A percentile compares a stretch with the other conserved stretches of the same genome.
Evolutionary conservation across 2,797 vertebrate species (phyloP).

Genomic region (Phrynocephalus forsythii): DNA sequence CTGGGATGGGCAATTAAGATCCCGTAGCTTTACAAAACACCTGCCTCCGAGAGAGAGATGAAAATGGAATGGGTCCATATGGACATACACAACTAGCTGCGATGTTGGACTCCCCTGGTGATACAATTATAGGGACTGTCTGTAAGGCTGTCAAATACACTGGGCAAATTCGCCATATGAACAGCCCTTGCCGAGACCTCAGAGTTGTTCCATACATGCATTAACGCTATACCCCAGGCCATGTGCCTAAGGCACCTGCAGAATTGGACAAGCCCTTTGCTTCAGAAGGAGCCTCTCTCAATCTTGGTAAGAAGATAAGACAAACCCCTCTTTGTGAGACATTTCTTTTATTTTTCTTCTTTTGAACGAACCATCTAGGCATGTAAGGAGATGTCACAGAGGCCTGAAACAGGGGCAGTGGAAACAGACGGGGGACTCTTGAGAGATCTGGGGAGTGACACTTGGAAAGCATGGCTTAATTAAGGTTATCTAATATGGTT

Average conservation of each 20-base stretch:
- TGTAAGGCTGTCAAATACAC: no score
- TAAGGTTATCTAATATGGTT: conserved; percentile 76
- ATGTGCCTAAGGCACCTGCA: not conserved
- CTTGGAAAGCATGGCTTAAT: conserved; percentile 75
- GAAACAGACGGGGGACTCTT: conserved; percentile 61
- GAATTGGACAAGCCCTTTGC: not conserved
- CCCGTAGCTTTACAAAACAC: no score
- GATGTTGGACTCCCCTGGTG: no score
- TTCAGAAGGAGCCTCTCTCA: not conserved
- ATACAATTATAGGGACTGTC: no score
- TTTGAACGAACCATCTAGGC: conserved; percentile 51
- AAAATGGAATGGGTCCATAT: no score
- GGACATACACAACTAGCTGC: no score
- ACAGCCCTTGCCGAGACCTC: no score
- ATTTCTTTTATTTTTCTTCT: not conserved
- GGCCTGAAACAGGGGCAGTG: conserved; percentile 24
- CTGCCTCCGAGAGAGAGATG: no score
- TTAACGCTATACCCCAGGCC: not conserved
- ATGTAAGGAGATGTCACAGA: conserved; percentile 64
- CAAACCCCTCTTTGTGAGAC: conserved; percentile 3
- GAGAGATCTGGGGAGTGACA: conserved; percentile 70
- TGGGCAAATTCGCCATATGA: no score
- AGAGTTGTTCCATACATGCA: not conserved
- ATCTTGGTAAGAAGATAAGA: not conserved
- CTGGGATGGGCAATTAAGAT: no score